Base-by-base conservation (phyloP, 2,113 vertebrate genomes). In the Neopipo cinnamomea region DNA sequence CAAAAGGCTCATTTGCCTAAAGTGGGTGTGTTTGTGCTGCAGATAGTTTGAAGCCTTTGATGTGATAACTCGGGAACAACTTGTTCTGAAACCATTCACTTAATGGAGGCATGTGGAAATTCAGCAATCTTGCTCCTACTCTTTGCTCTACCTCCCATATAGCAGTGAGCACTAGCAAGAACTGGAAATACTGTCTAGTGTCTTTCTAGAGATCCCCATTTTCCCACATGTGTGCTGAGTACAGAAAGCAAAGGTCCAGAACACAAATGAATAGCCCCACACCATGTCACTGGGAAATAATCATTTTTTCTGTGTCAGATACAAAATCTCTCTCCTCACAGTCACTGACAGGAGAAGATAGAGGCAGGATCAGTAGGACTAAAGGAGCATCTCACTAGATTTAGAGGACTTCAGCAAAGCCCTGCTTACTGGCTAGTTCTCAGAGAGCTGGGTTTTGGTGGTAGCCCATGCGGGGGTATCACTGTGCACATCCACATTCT, bases 1-100 rank as follows among this genome's bases (percentile, higher is more conserved):
- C 92, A 93, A 89, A 94, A 92, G 66, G 33, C 92, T 96, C 73
- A 72, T 97, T 96, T 96, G 91, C 91, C 80, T 97, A 77, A 89
- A 93, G 91, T 95, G 61, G 92, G 84, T 6, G 65, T 86, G 91
- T 96, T 96, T 92, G 84, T 96, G 80, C 93, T 89, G 84, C 86
- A 95, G 89, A 88, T 23, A 96, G 80, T 95, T 93, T 74, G 56
- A 81, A 95, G 84, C 55, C 56, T 95, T 91, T 87, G 91, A 96
- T 93, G 86, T 41, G 81, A 33, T 78, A 93, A 91, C 47, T 92
- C 2, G 0, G 72, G 83, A 96, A 97, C 92, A 81, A 92, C 83
- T 87, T 93, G 80, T 95, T 95, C 91, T 87, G 84, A 93, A 92
- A 72, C 24, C 33, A 41, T 78, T 86, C 80, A 56, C 44, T 93